phyloP scores from a whole-genome alignment of 2,888 invertebrate genomes.

The Neelides folsomi region DNA sequence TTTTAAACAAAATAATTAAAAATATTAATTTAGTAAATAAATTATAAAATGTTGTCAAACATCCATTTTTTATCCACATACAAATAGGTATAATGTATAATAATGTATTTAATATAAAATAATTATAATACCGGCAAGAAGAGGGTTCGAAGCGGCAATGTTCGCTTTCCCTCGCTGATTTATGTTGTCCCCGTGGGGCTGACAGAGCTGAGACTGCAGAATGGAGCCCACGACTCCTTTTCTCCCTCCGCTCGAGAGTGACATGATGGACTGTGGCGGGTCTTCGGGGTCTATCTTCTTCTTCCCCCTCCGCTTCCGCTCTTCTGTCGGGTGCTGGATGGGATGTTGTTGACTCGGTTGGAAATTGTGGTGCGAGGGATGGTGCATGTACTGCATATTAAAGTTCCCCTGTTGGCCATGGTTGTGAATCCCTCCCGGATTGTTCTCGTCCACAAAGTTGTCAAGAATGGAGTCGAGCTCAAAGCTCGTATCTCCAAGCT shows the following conservation, averaged over 20 bases:
- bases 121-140: conserved; percentile 64
- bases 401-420: neutral
- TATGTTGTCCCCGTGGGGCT: conserved; percentile 17
- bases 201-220: conserved; percentile 28
- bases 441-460: conserved; percentile 30
- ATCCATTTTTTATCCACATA: too few relatives aligned
- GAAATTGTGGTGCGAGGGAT: neutral
- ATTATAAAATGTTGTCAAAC: too few relatives aligned
- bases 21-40: too few relatives aligned
- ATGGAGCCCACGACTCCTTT: conserved; percentile 18
- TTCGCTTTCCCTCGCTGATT: conserved; percentile 18
- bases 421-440: neutral
- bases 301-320: neutral
- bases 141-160: conserved; percentile 68
- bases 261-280: too few relatives aligned
- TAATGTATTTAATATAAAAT: too few relatives aligned
- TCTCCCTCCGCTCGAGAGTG: neutral
- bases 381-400: conserved; percentile 1
- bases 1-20: too few relatives aligned
- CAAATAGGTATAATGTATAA: too few relatives aligned
- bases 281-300: neutral
- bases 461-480: conserved; percentile 52
- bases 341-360: conserved; percentile 12
- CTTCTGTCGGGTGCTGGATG: neutral
- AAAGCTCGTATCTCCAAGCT: conserved; percentile 68